Percentiles rank a stretch among this genome's conserved stretches.
phyloP scores from a whole-genome alignment of 2,888 invertebrate genomes.

The Pediacus dermestoides region DNA sequence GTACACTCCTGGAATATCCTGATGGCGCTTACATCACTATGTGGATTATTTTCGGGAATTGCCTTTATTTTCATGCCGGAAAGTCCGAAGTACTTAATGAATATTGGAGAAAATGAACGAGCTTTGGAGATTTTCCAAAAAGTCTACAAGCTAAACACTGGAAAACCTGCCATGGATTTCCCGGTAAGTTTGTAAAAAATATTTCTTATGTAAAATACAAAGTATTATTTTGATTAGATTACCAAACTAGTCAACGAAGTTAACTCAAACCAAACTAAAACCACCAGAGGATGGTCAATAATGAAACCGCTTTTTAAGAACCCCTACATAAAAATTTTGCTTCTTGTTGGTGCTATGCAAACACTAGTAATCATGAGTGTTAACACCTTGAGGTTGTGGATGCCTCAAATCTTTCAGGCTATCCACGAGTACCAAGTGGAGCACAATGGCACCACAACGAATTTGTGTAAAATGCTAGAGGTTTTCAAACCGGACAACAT shows the following conservation, averaged over 20 bases:
- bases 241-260: constrained; percentile 38
- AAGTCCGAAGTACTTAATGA: constrained; percentile 74
- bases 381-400: constrained; percentile 81
- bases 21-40: constrained; percentile 57
- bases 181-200: constrained; percentile 56
- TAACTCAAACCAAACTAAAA: too few relatives aligned
- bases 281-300: constrained; percentile 56
- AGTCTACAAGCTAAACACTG: constrained; percentile 64
- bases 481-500: constrained; percentile 38
- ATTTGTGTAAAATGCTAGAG: constrained; percentile 52
- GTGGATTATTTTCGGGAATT: constrained; percentile 62
- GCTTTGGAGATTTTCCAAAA: constrained; percentile 60
- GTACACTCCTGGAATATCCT: constrained; percentile 59
- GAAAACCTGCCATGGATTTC: constrained; percentile 57
- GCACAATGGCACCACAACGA: constrained; percentile 41
- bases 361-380: constrained; percentile 59
- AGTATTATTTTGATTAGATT: constrained; percentile 33
- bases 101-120: constrained; percentile 61
- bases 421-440: constrained; percentile 49
- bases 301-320: constrained; percentile 61
- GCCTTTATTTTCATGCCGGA: constrained; percentile 63
- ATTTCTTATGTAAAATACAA: constrained; percentile 23
- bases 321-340: constrained; percentile 58
- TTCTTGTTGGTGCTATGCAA: constrained; percentile 61
- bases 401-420: constrained; percentile 79